Evolutionary conservation across 2,113 vertebrate genomes (phyloP).

Genomic region (Macheiramphus alcinus): DNA sequence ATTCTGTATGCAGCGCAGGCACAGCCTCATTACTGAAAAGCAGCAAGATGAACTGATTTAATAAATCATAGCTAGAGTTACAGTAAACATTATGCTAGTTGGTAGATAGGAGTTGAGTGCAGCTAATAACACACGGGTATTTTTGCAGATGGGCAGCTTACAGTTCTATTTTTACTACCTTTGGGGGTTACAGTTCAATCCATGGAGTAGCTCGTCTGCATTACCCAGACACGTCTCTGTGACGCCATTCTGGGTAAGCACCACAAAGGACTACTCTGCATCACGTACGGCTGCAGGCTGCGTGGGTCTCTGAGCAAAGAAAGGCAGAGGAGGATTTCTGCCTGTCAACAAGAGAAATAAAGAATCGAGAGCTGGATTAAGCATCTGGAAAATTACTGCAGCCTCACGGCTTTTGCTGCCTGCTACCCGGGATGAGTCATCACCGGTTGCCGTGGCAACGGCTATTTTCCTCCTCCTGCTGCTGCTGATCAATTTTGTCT

Average conservation of each 20-base stretch:
- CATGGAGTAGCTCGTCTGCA: neutral
- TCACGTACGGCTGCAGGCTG: slow-evolving; percentile 14
- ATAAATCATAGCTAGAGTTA: neutral
- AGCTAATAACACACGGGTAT: neutral
- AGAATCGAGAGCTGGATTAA: slow-evolving; percentile 22
- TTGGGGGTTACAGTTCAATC: neutral
- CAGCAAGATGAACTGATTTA: neutral
- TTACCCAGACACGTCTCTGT: neutral
- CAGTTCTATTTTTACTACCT: slow-evolving; percentile 14
- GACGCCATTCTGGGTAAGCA: neutral
- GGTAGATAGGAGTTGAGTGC: neutral
- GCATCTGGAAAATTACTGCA: slow-evolving; percentile 81
- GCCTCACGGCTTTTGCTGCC: slow-evolving; percentile 55
- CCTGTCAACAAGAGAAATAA: neutral
- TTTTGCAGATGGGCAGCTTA: neutral
- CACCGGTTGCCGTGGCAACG: slow-evolving; percentile 58
- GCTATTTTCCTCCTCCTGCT: slow-evolving; percentile 57
- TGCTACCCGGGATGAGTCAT: slow-evolving; percentile 66
- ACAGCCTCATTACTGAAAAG: neutral
- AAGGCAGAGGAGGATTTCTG: slow-evolving; percentile 13
- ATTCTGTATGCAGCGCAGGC: neutral
- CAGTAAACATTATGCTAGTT: neutral
- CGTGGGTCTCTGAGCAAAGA: neutral
- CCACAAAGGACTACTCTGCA: neutral
- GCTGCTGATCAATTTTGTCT: slow-evolving; percentile 55